Evolutionary conservation across 2,888 invertebrate species (phyloP).

Genomic region (Deilephila elpenor): DNA sequence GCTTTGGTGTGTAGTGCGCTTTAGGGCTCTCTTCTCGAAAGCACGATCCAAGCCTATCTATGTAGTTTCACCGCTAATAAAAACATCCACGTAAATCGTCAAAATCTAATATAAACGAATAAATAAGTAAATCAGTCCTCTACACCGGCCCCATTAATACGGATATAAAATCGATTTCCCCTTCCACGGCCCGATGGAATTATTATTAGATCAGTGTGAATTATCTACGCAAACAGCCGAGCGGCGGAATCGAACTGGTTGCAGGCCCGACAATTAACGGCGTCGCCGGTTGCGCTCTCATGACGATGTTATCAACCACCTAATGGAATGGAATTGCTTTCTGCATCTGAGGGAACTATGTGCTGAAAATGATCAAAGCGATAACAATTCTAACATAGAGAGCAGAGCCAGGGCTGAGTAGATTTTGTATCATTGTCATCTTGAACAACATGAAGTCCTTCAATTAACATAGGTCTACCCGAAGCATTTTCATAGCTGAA

Average conservation of each 20-base stretch:
- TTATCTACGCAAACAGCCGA: not conserved
- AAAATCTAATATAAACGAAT: not conserved
- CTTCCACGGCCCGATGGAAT: not conserved
- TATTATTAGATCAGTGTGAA: not conserved
- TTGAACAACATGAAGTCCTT: too few relatives aligned
- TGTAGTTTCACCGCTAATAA: not conserved
- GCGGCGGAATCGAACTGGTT: not conserved
- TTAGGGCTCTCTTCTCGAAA: too few relatives aligned
- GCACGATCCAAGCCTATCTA: too few relatives aligned
- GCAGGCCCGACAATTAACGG: not conserved
- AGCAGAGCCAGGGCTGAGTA: too few relatives aligned
- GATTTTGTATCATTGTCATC: too few relatives aligned
- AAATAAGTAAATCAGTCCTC: not conserved
- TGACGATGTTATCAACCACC: not conserved
- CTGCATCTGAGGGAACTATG: not conserved
- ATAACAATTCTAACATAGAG: not conserved
- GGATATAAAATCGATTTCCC: not conserved
- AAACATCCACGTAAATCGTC: not conserved
- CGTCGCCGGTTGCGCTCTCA: not conserved
- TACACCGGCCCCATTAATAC: not conserved
- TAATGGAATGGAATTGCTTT: not conserved
- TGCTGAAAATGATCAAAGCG: not conserved
- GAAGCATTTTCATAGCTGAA: too few relatives aligned
- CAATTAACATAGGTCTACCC: too few relatives aligned
- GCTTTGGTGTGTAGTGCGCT: too few relatives aligned